Evolutionary conservation across 2,797 vertebrate genomes (phyloP).

Genomic region (Buceros bicornis): DNA sequence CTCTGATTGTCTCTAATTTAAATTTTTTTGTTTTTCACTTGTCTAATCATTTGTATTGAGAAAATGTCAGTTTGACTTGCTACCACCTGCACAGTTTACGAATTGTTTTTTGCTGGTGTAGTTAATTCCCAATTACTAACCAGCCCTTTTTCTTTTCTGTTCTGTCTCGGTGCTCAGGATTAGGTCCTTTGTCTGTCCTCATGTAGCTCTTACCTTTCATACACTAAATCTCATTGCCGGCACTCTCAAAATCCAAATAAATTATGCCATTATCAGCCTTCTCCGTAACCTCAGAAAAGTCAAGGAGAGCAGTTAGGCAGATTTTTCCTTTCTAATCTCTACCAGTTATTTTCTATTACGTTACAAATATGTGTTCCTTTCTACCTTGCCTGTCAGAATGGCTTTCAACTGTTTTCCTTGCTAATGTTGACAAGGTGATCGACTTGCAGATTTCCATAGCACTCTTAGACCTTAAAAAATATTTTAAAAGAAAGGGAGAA

Average conservation of each 20-base stretch:
- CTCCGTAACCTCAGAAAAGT: slow-evolving; percentile 47
- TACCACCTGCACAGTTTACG: background rate
- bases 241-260: slow-evolving; percentile 24
- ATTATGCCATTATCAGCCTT: slow-evolving; percentile 26
- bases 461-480: background rate
- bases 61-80: background rate
- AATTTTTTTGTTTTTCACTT: slow-evolving; percentile 23
- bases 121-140: background rate
- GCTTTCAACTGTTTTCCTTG: slow-evolving; percentile 38
- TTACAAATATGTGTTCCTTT: slow-evolving; percentile 8
- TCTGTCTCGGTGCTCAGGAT: background rate
- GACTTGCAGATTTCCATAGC: slow-evolving; percentile 56
- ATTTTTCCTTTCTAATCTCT: background rate
- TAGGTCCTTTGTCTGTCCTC: background rate
- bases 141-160: background rate
- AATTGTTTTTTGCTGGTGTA: background rate
- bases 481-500: background rate
- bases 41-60: background rate
- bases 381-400: slow-evolving; percentile 25
- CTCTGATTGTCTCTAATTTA: background rate
- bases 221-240: background rate
- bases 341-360: slow-evolving; percentile 13
- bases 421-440: slow-evolving; percentile 52
- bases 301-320: slow-evolving; percentile 9
- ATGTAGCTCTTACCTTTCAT: background rate